Base-by-base conservation (phyloP, 2,113 vertebrate genomes). In the Riparia riparia region DNA sequence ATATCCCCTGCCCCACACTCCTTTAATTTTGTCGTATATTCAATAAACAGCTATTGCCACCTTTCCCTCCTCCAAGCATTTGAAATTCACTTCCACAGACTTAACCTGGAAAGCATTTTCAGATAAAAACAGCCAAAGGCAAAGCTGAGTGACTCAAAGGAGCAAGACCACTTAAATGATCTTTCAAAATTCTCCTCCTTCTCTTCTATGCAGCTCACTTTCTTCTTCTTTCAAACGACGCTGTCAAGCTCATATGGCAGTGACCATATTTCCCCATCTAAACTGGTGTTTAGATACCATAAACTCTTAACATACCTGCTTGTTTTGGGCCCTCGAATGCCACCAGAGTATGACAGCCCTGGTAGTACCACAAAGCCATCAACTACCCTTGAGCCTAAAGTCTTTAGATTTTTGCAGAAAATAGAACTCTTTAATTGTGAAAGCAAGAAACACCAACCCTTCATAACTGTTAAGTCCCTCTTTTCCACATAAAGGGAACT, bases 1-100 rank as follows among this genome's bases (percentile, higher is more conserved):
- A 0, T 13, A 61, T 17, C 16, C 4, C 12, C 31, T 34, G 11
- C 15, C 31, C 9, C 16, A 50, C 3, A 9, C 1, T 3, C 26
- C 21, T 31, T 80, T 34, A 4, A 31, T 61, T 86, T 54, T 58
- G 28, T 28, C 84, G 12, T 16, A 77, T 25, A 14, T 17, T 65
- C 47, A 53, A 18, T 14, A 81, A 57, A 56, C 4, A 39, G 51
- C 19, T 58, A 34, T 47, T 44, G 19, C 6, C 12, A 44, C 6
- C 14, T 31, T 71, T 26, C 9, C 12, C 37, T 58, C 10, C 9
- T 16, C 22, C 22, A 28, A 1, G 4, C 6, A 10, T 17, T 13
- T 49, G 19, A 5, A n/a, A 90, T 50, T 19, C n/a, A 34, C 14
- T 41, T 37, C 12, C 2, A 1, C 61, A 69, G 17, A 74, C 26